These are phyloP conservation scores for Parotocinclus haroldoi DNA, from an alignment of 2,797 vertebrate species.

Conservation along the genomic window DNA sequence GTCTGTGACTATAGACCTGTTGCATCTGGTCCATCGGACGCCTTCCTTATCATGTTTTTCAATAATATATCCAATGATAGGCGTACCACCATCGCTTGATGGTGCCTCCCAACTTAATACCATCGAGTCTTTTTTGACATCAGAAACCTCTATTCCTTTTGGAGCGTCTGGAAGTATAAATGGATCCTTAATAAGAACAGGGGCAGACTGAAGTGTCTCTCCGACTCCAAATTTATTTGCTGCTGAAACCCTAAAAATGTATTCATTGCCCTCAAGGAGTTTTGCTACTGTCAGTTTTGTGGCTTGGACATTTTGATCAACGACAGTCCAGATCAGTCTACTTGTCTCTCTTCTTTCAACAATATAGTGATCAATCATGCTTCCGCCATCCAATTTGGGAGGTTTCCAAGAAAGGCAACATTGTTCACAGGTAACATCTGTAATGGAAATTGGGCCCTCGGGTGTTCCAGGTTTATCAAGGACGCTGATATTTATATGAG, in stretches of 20 bases:
- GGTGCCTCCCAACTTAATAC: conserved; percentile 90
- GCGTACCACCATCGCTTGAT: conserved; percentile 88
- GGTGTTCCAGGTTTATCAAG: conserved; percentile 88
- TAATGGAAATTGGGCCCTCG: conserved; percentile 84
- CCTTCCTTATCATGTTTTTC: conserved; percentile 94
- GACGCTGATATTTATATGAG: conserved; percentile 90
- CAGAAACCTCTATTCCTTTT: conserved; percentile 85
- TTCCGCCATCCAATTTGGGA: conserved; percentile 91
- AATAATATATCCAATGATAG: conserved; percentile 87
- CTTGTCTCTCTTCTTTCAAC: conserved; percentile 97
- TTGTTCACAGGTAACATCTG: conserved; percentile 88
- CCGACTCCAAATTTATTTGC: conserved; percentile 88
- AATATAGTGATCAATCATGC: conserved; percentile 87
- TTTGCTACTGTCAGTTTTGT: conserved; percentile 90
- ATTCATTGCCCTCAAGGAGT: conserved; percentile 94
- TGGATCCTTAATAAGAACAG: conserved; percentile 88
- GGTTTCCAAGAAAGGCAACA: conserved; percentile 87
- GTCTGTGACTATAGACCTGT: conserved; percentile 90
- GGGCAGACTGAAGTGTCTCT: conserved; percentile 78
- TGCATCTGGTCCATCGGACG: conserved; percentile 95
- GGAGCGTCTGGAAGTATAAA: conserved; percentile 88
- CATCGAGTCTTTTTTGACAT: conserved; percentile 92
- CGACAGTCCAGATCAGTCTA: conserved; percentile 92
- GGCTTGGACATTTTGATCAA: conserved; percentile 79
- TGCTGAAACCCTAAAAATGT: conserved; percentile 94